Evolutionary conservation across 2,888 invertebrate species (phyloP).

Genomic region (Drosophila gaucha): DNA sequence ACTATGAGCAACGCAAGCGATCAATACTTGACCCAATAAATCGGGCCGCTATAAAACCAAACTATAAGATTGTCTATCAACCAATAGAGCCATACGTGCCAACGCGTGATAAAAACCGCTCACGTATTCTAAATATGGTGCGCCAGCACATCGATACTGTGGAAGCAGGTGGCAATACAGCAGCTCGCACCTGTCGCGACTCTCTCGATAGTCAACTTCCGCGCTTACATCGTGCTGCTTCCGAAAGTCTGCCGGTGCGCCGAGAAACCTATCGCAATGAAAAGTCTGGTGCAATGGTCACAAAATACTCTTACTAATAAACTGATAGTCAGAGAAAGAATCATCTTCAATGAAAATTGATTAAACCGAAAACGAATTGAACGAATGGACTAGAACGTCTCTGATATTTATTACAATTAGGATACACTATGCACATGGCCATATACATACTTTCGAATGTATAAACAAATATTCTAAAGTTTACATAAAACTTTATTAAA

Average conservation of each 20-base stretch:
- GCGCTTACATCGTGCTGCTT: constrained; percentile 86
- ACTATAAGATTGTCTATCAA: constrained; percentile 86
- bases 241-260: constrained; percentile 74
- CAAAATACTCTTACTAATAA: constrained; percentile 77
- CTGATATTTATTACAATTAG: constrained; percentile 10
- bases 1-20: constrained; percentile 79
- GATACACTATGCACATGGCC: constrained; percentile 25
- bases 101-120: constrained; percentile 88
- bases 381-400: constrained; percentile 24
- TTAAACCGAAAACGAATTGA: constrained; percentile 35
- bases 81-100: constrained; percentile 89
- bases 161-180: constrained; percentile 86
- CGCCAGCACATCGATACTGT: constrained; percentile 87
- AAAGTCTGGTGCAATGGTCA: constrained; percentile 81
- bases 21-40: constrained; percentile 86
- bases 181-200: constrained; percentile 87
- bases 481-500: constrained; percentile 16
- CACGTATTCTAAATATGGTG: constrained; percentile 87
- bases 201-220: constrained; percentile 89
- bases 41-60: constrained; percentile 88
- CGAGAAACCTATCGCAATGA: constrained; percentile 79
- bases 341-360: constrained; percentile 12
- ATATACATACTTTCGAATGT: constrained; percentile 24
- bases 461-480: constrained; percentile 18
- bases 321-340: constrained; percentile 11